phyloP scores from a whole-genome alignment of 1,140 invertebrate genomes.

The Papilio machaon region DNA sequence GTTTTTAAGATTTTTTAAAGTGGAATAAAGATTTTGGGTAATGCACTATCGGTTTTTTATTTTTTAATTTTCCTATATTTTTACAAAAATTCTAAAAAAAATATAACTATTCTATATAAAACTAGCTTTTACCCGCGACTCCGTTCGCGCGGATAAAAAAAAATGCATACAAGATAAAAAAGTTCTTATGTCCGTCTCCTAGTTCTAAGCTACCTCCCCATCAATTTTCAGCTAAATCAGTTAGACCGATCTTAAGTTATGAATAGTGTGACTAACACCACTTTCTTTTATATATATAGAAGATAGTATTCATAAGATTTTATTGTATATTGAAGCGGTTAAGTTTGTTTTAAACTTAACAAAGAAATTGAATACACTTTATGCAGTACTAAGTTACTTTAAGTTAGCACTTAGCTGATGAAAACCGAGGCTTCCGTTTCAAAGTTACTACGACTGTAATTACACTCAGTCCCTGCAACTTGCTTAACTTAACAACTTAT shows the following conservation, averaged over 20 bases:
- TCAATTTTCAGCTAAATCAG: too few relatives aligned
- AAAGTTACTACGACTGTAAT: background rate
- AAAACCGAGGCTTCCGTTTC: background rate
- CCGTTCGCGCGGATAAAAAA: too few relatives aligned
- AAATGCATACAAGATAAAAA: too few relatives aligned
- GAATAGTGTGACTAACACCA: too few relatives aligned
- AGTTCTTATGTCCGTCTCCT: too few relatives aligned
- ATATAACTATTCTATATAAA: too few relatives aligned
- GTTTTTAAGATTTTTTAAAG: conserved; percentile 13
- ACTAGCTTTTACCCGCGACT: too few relatives aligned
- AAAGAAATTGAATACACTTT: conserved; percentile 13
- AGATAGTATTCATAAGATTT: background rate
- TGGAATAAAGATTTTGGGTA: conserved; percentile 23
- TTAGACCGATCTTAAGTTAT: too few relatives aligned
- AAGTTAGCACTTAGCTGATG: conserved; percentile 14
- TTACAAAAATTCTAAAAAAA: too few relatives aligned
- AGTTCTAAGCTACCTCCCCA: too few relatives aligned
- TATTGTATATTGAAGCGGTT: background rate
- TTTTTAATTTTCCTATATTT: background rate
- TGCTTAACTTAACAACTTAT: conserved; percentile 9
- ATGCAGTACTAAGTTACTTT: background rate
- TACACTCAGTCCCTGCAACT: background rate
- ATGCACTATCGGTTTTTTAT: background rate
- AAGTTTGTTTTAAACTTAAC: background rate
- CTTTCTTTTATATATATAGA: too few relatives aligned